Evolutionary conservation across 2,113 vertebrate genomes (phyloP), one percentile per base, ranked within the genome.

Genomic region (Parotia lawesii): DNA sequence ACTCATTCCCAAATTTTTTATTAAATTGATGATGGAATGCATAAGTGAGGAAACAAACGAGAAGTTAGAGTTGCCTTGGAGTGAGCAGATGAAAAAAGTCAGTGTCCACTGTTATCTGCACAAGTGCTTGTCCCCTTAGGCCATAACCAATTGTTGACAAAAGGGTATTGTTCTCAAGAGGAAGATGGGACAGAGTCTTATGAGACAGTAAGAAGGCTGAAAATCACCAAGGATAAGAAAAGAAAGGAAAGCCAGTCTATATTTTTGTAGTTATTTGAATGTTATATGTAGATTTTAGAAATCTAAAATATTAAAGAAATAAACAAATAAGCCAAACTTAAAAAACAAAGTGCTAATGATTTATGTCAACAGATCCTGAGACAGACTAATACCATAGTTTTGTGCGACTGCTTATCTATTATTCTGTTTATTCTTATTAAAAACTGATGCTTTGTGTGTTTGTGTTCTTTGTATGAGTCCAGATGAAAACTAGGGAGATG

Each of bases 351-450:
- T 82, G 45, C 73, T 94, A 57, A 85, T 90, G 77, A 92, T 78
- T 93, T 89, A 60, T 93, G 81, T 85, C 93, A 95, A 62, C 56
- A 87, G 54, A 77, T 81, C 28, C n/a, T 53, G n/a, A 38, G 76
- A 50, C 69, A 92, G 72, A 47, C 11, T 84, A 87, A 44, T 78
- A 92, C 80, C 79, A 85, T 48, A 82, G 33, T 60, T 79, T 83
- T 73, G 0, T 60, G 37, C 87, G 58, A 66, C 24, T 93, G 54
- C 62, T 93, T 89, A 89, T 94, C 9, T 87, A 66, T 95, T 96
- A 96, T 83, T 96, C 95, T 91, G 74, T 97, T 96, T 96, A 67
- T 96, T 96, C 95, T 87, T 87, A 71, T 51, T 81, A 85, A 78
- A 94, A 92, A 64, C 53, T 69, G 42, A 22, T 58, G 15, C 15